Base-by-base conservation (phyloP, 2,888 invertebrate species). In the Drosophila basisetae region DNA sequence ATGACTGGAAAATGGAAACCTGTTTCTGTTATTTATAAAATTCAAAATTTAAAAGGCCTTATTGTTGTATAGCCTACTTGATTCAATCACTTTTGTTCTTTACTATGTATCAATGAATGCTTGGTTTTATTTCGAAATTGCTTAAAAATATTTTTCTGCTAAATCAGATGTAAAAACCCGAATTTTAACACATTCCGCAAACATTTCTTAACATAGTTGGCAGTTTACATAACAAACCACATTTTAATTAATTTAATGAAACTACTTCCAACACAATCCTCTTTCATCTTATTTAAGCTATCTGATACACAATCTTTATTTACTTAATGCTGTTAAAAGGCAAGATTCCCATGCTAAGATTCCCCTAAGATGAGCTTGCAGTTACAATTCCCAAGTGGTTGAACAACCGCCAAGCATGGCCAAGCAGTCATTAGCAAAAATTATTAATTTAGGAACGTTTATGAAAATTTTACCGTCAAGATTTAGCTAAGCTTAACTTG, bases 371-470 rank as follows among this genome's bases (percentile, higher is more conserved):
- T 52, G 52, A 63, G 59, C 62, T 63, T 49, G 47, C 64, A 37
- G 25, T 62, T 75, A 61, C 13, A 39, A 69, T 49, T 69, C 69
- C 64, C 61, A 64, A 68, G 9, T 58, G 80, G 30, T 39, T 4
- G n/a, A 16, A 35, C 18, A 43, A 5, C 25, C 28, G 35, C 1
- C 33, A 37, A 25, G 35, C 25, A 4, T 41, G 31, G 9, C 54
- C 31, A n/a, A 43, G 7, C 49, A 50, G 55, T 52, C 39, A 63
- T 75, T 79, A 61, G 55, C 35, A 28, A 33, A 53, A 47, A 31
- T 41, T n/a, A 30, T 11, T 11, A 22, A 47, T 49, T 39, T 37
- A 35, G 55, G 30, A 22, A 30, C 41, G 25, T 25, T 13, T 39
- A 25, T 31, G 18, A 43, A 43, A 11, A 5, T 70, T 22, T 33